Evolutionary conservation across 2,888 invertebrate species (phyloP).

Genomic region (Alentia gelatinosa): DNA sequence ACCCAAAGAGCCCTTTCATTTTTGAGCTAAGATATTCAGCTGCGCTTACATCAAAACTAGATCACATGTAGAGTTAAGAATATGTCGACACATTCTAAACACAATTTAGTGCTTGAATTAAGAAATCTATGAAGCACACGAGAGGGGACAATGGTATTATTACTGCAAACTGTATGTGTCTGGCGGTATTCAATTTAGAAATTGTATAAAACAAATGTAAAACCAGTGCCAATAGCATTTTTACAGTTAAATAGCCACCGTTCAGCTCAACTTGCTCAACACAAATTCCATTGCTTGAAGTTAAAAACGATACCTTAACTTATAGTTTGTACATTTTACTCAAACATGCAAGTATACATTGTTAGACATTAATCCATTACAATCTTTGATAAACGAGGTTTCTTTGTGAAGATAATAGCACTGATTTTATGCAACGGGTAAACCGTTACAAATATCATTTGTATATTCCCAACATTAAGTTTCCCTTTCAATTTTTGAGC

Average conservation of each 20-base stretch:
- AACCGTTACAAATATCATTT: no score
- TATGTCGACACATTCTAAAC: neutral
- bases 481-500: no score
- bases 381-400: neutral
- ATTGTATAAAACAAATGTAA: neutral
- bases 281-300: neutral
- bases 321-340: neutral
- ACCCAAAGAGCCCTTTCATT: no score
- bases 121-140: neutral
- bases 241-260: neutral
- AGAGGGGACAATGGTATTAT: neutral
- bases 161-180: neutral
- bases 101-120: neutral
- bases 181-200: neutral
- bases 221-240: neutral
- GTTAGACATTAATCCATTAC: neutral
- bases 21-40: slow-evolving; percentile 1
- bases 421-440: no score
- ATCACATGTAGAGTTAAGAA: neutral
- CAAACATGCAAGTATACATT: neutral
- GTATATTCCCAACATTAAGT: neutral
- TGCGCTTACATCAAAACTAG: neutral
- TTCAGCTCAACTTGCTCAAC: neutral
- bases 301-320: neutral
- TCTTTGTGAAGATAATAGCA: no score